phyloP scores from a whole-genome alignment of 2,113 vertebrate genomes.

The Passer montanus region DNA sequence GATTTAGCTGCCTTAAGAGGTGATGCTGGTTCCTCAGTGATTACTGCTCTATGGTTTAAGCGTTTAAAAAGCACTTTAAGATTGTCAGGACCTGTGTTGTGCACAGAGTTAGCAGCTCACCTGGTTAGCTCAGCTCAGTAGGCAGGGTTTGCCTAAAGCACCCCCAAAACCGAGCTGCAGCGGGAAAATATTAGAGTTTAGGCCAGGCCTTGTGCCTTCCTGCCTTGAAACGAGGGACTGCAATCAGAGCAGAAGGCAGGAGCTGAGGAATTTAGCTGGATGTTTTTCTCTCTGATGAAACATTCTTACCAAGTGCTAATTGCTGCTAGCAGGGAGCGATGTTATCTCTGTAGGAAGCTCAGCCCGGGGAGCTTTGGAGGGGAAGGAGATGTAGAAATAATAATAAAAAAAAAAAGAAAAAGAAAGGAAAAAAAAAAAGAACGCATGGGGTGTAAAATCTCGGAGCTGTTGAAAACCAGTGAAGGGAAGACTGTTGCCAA shows the following conservation, averaged over 20 bases:
- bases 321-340: constrained; percentile 8
- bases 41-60: background rate
- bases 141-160: background rate
- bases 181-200: background rate
- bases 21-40: background rate
- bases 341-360: constrained; percentile 38
- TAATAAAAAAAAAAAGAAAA: background rate
- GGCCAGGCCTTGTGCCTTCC: background rate
- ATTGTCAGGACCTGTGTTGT: background rate
- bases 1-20: background rate
- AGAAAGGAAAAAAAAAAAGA: accelerated
- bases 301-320: constrained; percentile 35
- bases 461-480: background rate
- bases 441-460: background rate
- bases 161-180: background rate
- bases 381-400: background rate
- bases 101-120: background rate
- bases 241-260: background rate
- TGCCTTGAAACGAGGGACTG: background rate
- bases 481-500: constrained; percentile 32
- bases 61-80: background rate
- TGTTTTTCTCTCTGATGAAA: constrained; percentile 14
- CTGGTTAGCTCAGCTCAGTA: background rate
- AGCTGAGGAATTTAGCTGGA: background rate
- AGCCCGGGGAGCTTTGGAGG: background rate